These are phyloP conservation scores for Ochlodes sylvanus DNA, from an alignment of 2,888 invertebrate genomes.

Conservation along the genomic window DNA sequence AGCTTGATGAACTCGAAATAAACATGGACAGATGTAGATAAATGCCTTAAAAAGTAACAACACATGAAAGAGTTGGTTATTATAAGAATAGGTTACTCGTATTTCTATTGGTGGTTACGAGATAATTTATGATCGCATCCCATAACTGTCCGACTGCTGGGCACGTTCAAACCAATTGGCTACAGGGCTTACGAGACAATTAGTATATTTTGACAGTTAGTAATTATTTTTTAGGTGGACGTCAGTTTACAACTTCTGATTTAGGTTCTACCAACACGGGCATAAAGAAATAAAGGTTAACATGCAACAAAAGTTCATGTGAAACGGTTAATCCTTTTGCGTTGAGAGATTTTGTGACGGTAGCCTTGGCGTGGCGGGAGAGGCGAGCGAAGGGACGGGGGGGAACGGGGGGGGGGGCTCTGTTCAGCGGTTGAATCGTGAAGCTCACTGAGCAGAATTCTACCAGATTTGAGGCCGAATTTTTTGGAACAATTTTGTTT, in stretches of 20 bases:
- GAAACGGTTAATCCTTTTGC: conserved; percentile 32
- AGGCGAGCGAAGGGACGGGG: conserved; percentile 1
- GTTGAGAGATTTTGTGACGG: conserved; percentile 31
- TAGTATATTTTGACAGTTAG: too few relatives aligned
- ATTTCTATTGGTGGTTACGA: too few relatives aligned
- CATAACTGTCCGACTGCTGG: too few relatives aligned
- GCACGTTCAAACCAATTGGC: too few relatives aligned
- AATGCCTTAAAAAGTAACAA: too few relatives aligned
- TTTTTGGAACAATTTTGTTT: conserved; percentile 6
- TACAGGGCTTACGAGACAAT: too few relatives aligned
- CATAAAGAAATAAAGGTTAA: conserved; percentile 31
- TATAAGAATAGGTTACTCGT: too few relatives aligned
- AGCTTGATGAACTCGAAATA: too few relatives aligned
- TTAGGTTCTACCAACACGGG: conserved; percentile 13
- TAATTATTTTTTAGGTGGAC: too few relatives aligned
- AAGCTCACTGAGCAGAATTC: conserved; percentile 19
- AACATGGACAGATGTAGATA: too few relatives aligned
- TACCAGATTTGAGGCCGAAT: conserved; percentile 16
- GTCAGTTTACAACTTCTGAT: conserved; percentile 7
- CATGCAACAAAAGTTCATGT: conserved; percentile 31
- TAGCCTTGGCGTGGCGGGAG: conserved; percentile 3
- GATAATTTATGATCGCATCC: too few relatives aligned
- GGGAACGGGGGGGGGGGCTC: background rate
- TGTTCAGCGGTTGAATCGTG: conserved; percentile 13
- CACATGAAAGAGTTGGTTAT: too few relatives aligned